Evolutionary conservation across 2,888 invertebrate genomes (phyloP).

Genomic region (Silvanus unidentatus): DNA sequence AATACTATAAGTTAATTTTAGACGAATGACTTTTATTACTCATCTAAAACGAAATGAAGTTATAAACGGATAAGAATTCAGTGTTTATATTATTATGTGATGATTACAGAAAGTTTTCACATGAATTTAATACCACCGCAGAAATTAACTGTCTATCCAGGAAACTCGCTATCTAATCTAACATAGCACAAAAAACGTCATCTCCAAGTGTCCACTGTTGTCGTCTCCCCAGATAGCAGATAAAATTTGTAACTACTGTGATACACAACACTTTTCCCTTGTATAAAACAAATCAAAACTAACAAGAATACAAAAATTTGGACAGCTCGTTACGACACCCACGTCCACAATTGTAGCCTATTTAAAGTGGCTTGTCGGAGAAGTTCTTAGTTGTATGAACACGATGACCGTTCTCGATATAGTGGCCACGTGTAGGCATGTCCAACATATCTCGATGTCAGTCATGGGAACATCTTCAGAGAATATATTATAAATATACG

Average conservation of each 20-base stretch:
- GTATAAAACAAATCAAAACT: conserved; percentile 13
- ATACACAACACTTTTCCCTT: conserved; percentile 9
- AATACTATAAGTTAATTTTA: too few relatives aligned
- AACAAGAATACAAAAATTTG: conserved; percentile 32
- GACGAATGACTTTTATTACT: too few relatives aligned
- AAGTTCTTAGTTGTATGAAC: conserved; percentile 11
- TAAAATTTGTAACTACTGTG: conserved; percentile 22
- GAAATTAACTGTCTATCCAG: too few relatives aligned
- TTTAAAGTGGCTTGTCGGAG: conserved; percentile 3
- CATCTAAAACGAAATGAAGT: too few relatives aligned
- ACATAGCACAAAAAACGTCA: too few relatives aligned
- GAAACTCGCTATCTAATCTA: too few relatives aligned
- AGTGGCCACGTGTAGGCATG: conserved; percentile 45
- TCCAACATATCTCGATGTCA: conserved; percentile 34
- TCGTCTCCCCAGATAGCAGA: too few relatives aligned
- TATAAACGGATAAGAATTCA: too few relatives aligned
- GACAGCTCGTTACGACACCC: conserved; percentile 33
- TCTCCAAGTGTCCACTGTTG: too few relatives aligned
- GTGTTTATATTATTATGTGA: too few relatives aligned
- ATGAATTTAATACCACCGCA: too few relatives aligned
- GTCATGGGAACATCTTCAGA: conserved; percentile 36
- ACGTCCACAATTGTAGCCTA: conserved; percentile 14
- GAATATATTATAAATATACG: background rate
- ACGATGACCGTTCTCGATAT: conserved; percentile 38
- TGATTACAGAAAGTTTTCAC: too few relatives aligned